Evolutionary conservation across 2,797 vertebrate species (phyloP).

Genomic region (Pelobates cultripes): DNA sequence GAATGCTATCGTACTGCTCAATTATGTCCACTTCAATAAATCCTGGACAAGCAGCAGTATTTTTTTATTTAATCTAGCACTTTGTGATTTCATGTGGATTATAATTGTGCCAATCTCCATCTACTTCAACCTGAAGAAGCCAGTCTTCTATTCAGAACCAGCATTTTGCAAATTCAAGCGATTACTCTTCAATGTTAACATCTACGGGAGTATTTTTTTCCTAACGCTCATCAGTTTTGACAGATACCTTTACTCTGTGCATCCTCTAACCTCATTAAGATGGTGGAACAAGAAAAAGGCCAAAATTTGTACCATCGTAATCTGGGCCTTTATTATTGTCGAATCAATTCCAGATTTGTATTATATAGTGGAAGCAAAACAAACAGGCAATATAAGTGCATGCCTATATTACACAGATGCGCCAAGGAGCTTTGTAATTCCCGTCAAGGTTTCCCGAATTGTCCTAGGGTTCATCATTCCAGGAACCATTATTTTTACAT

Average conservation of each 20-base stretch:
- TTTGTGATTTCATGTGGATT: conserved; percentile 80
- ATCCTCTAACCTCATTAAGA: conserved; percentile 73
- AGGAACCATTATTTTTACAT: conserved; percentile 67
- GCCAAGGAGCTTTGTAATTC: conserved; percentile 62
- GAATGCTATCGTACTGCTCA: conserved; percentile 71
- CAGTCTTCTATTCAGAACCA: conserved; percentile 52
- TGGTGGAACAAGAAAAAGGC: conserved; percentile 80
- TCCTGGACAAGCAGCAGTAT: conserved; percentile 70
- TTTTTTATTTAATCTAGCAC: conserved; percentile 77
- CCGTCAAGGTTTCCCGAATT: conserved; percentile 66
- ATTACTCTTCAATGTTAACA: conserved; percentile 77
- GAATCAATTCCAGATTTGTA: conserved; percentile 71
- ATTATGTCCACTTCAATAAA: conserved; percentile 69
- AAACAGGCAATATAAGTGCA: conserved; percentile 24
- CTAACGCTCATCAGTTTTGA: conserved; percentile 80
- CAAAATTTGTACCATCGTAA: conserved; percentile 63
- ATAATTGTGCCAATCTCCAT: conserved; percentile 74
- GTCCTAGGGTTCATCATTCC: conserved; percentile 74
- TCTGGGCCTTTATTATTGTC: conserved; percentile 69
- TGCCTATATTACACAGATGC: conserved; percentile 65
- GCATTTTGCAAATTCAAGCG: conserved; percentile 73
- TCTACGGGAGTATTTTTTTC: conserved; percentile 80
- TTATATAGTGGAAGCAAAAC: conserved; percentile 57
- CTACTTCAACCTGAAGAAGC: conserved; percentile 69
- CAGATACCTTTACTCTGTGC: conserved; percentile 74